These are phyloP conservation scores for Clanis bilineata DNA, from an alignment of 2,888 invertebrate genomes.

Conservation along the genomic window DNA sequence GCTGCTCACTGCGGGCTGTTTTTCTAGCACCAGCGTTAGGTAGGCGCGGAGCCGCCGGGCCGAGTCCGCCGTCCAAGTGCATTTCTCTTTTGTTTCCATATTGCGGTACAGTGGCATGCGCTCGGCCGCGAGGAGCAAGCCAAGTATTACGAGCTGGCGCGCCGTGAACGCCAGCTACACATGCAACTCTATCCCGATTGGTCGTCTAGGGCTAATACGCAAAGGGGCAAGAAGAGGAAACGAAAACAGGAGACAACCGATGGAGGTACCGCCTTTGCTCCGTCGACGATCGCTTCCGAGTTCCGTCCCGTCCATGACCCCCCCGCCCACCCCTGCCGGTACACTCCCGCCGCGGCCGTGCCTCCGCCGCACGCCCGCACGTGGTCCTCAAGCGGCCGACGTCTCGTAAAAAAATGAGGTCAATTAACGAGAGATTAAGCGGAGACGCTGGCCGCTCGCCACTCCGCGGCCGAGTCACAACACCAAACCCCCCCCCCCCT, in stretches of 20 bases:
- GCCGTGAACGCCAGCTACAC: conserved; percentile 99
- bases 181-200: conserved; percentile 99
- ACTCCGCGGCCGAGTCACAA: conserved; percentile 28
- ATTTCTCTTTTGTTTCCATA: conserved; percentile 82
- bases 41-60: conserved; percentile 46
- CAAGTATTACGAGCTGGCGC: conserved; percentile 99
- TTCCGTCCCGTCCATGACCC: conserved; percentile 26
- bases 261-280: conserved; percentile 91
- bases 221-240: conserved; percentile 99
- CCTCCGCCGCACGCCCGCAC: conserved; percentile 24
- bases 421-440: conserved; percentile 75
- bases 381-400: conserved; percentile 53
- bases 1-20: conserved; percentile 84
- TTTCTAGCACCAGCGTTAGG: conserved; percentile 86
- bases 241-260: conserved; percentile 98
- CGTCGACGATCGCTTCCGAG: conserved; percentile 47
- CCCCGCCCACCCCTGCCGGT: conserved; percentile 20
- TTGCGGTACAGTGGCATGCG: conserved; percentile 97
- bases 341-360: not conserved
- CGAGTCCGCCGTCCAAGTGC: conserved; percentile 72
- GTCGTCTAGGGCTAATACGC: conserved; percentile 99
- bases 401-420: conserved; percentile 72
- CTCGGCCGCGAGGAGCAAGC: conserved; percentile 99
- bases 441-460: conserved; percentile 64
- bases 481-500: conserved; percentile 40